Conservation (phyloP, 2,113 vertebrate species). For the Cynopterus brachyotis region DNA sequence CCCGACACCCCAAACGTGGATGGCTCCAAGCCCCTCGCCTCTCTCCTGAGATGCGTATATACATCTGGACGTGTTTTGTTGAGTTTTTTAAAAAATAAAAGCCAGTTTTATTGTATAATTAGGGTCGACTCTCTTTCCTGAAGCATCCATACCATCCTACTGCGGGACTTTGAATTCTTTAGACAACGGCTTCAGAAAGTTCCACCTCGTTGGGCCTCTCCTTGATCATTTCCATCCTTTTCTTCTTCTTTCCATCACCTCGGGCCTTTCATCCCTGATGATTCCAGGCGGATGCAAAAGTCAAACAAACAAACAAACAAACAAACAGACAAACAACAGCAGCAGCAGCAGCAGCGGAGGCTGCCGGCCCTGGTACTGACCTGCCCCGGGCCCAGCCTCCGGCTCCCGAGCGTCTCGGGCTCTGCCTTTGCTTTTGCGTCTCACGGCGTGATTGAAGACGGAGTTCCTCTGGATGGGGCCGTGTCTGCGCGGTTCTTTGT, state of each 20-base stretch:
- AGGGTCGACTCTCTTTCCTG: not conserved
- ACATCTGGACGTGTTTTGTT: fast-evolving
- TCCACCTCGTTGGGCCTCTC: not conserved
- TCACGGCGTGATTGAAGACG: constrained; percentile 82
- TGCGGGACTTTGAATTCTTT: not conserved
- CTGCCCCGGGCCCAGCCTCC: constrained; percentile 39
- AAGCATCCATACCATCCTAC: not conserved
- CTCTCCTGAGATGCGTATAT: too few species aligned
- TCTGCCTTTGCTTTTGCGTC: constrained; percentile 63
- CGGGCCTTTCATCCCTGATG: not conserved
- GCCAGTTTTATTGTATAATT: not conserved
- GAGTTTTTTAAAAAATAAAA: not conserved
- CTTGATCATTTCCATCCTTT: not conserved
- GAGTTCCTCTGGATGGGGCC: constrained; percentile 83
- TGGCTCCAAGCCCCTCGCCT: not conserved
- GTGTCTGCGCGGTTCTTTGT: not conserved
- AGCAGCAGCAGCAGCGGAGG: not conserved
- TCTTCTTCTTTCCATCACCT: not conserved
- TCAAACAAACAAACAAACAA: too few species aligned
- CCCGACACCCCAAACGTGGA: fast-evolving
- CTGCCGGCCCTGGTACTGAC: constrained; percentile 76
- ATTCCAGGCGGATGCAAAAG: too few species aligned
- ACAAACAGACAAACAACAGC: too few species aligned
- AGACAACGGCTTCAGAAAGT: not conserved
- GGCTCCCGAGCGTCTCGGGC: not conserved